Conservation (phyloP, 2,888 invertebrate genomes). For the Drosophila demipolita region DNA sequence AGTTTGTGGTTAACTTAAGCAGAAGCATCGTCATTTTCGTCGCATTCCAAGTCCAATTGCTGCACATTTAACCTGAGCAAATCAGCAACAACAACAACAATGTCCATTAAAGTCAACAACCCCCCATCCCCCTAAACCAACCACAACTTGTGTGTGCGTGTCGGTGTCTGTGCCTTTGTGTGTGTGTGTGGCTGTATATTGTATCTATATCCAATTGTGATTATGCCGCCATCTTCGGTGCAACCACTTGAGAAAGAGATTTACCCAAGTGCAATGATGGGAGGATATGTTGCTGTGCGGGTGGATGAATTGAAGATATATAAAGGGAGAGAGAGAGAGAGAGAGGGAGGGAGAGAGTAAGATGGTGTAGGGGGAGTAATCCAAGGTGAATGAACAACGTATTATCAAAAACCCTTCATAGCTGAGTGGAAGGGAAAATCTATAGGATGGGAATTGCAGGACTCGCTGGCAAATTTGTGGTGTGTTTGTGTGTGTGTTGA, state of each 20-base stretch:
- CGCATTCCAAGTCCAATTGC: conserved; percentile 2
- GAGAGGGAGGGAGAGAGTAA: background rate
- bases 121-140: background rate
- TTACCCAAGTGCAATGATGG: conserved; percentile 56
- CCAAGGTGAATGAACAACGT: conserved; percentile 77
- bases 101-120: conserved; percentile 40
- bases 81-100: conserved; percentile 13
- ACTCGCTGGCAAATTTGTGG: conserved; percentile 19
- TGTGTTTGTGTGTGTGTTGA: conserved; percentile 20
- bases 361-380: conserved; percentile 19
- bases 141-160: background rate
- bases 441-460: conserved; percentile 27
- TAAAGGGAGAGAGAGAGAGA: conserved; percentile 1
- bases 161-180: background rate
- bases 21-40: conserved; percentile 1
- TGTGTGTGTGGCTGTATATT: background rate
- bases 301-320: background rate
- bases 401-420: conserved; percentile 68
- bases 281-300: conserved; percentile 27
- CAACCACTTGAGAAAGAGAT: conserved; percentile 58
- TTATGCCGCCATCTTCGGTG: conserved; percentile 37
- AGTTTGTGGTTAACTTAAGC: conserved; percentile 8
- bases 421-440: conserved; percentile 20
- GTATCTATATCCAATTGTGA: conserved; percentile 37
- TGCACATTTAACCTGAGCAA: conserved; percentile 8